Conservation (phyloP, 2,113 vertebrate species). For the Esox niger region DNA sequence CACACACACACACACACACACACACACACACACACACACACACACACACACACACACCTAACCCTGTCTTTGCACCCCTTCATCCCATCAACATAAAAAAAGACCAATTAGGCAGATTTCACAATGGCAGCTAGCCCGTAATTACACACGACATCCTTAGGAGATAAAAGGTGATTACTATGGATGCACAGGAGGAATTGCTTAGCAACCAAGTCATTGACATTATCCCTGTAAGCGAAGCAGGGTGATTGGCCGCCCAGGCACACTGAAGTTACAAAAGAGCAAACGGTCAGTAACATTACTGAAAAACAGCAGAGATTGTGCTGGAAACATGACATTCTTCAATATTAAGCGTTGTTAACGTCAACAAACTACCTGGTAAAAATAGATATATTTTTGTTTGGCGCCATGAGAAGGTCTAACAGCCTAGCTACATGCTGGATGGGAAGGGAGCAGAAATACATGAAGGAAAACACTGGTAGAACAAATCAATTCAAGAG, state of each 20-base stretch:
- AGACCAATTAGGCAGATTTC: constrained; percentile 77
- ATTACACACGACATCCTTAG: constrained; percentile 67
- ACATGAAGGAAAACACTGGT: constrained; percentile 48
- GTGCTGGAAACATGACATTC: background rate
- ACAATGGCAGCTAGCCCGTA: constrained; percentile 65
- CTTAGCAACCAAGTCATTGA: constrained; percentile 52
- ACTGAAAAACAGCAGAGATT: no score
- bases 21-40: no score
- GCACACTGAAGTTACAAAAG: constrained; percentile 27
- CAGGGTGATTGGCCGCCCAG: constrained; percentile 27
- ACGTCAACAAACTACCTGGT: constrained; percentile 32
- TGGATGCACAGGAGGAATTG: constrained; percentile 46
- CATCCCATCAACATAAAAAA: constrained; percentile 68
- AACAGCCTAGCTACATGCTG: no score
- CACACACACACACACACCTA: no score
- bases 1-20: no score
- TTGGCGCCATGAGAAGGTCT: no score
- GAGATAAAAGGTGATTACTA: constrained; percentile 67
- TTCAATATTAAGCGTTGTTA: no score
- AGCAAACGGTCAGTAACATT: background rate
- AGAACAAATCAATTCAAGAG: constrained; percentile 11
- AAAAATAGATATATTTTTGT: constrained; percentile 8
- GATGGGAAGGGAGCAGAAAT: background rate
- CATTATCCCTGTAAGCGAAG: constrained; percentile 43
- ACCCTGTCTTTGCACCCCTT: constrained; percentile 47